Percentiles rank a stretch among this genome's conserved stretches.
Evolutionary conservation across 2,888 invertebrate genomes (phyloP).

Genomic region (Drosophila pseudotakahashii): DNA sequence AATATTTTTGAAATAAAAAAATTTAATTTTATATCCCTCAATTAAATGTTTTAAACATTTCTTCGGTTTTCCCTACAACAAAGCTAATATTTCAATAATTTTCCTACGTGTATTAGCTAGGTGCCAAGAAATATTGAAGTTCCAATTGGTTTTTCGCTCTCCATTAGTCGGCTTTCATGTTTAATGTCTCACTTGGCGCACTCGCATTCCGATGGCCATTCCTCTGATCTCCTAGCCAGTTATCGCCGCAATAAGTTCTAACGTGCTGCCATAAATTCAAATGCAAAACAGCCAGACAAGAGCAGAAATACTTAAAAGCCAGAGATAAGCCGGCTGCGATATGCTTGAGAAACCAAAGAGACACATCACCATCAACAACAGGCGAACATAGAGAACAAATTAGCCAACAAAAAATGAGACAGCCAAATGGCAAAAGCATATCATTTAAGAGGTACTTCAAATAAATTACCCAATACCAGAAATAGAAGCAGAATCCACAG

Average conservation of each 20-base stretch:
- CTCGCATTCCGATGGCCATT: constrained; percentile 19
- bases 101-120: not conserved
- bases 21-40: too few species aligned
- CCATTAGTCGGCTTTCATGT: constrained; percentile 56
- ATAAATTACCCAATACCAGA: constrained; percentile 67
- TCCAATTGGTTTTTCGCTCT: constrained; percentile 32
- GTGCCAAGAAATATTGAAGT: constrained; percentile 30
- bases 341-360: constrained; percentile 32
- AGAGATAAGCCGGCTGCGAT: constrained; percentile 59
- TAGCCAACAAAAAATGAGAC: constrained; percentile 66
- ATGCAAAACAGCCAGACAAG: constrained; percentile 56
- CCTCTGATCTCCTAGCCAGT: constrained; percentile 26
- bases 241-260: constrained; percentile 67
- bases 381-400: constrained; percentile 60
- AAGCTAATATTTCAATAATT: too few species aligned
- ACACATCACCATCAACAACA: constrained; percentile 23
- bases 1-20: too few species aligned
- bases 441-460: constrained; percentile 74
- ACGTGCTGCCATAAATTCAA: constrained; percentile 71
- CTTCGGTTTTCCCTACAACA: too few species aligned
- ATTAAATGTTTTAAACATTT: too few species aligned
- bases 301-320: constrained; percentile 55
- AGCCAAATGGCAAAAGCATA: constrained; percentile 63
- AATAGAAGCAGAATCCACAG: constrained; percentile 57
- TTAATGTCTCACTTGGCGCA: constrained; percentile 65